Evolutionary conservation across 2,113 vertebrate species (phyloP).

Genomic region (Serinus canaria): DNA sequence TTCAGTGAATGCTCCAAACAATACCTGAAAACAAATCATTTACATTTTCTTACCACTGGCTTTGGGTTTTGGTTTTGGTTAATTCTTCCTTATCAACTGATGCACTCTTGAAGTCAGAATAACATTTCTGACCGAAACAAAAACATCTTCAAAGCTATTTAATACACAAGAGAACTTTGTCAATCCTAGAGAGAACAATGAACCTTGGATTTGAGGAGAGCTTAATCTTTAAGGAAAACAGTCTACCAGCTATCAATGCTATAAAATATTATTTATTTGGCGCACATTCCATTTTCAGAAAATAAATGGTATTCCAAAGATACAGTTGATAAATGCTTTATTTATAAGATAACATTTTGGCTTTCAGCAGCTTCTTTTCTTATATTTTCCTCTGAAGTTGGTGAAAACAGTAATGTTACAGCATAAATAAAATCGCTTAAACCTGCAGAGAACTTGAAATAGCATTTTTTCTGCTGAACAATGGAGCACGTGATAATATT

Average conservation of each 20-base stretch:
- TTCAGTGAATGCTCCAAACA: neutral
- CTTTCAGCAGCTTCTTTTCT: neutral
- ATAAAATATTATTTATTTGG: neutral
- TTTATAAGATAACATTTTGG: neutral
- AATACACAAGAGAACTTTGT: neutral
- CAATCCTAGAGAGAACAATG: neutral
- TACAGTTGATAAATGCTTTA: neutral
- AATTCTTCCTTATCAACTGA: neutral
- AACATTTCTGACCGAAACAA: neutral
- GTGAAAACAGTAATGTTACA: neutral
- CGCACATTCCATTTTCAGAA: neutral
- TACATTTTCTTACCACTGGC: neutral
- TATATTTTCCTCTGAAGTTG: neutral
- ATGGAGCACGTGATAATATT: neutral
- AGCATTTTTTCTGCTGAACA: neutral
- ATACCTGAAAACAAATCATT: neutral
- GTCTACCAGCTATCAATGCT: neutral
- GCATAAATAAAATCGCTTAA: conserved; percentile 29
- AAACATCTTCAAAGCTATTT: neutral
- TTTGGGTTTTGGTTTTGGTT: neutral
- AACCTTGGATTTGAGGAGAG: neutral
- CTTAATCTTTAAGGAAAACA: neutral
- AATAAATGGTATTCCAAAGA: conserved; percentile 20
- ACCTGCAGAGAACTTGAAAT: neutral
- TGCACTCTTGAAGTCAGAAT: neutral